Evolutionary conservation across 2,113 vertebrate species (phyloP).

Genomic region (Patagioenas fasciata): DNA sequence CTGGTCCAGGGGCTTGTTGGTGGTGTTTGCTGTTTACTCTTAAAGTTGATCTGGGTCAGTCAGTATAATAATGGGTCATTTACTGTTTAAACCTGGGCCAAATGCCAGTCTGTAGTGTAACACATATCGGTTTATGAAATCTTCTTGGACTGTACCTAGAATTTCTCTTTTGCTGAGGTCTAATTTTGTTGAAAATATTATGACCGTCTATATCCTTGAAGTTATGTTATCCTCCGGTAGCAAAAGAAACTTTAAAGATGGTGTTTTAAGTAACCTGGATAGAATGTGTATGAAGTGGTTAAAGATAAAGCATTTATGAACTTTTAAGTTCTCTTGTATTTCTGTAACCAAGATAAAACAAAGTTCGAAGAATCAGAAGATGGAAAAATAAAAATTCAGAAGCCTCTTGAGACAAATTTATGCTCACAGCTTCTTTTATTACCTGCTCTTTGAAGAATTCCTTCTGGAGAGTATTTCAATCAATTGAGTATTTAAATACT

Average conservation of each 20-base stretch:
- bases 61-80: neutral
- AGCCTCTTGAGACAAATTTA: neutral
- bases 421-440: neutral
- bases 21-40: neutral
- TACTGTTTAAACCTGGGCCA: neutral
- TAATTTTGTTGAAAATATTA: neutral
- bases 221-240: neutral
- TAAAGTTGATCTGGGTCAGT: neutral
- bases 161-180: neutral
- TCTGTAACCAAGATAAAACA: neutral
- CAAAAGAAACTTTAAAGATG: neutral
- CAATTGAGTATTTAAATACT: neutral
- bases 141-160: neutral
- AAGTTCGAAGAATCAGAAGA: neutral
- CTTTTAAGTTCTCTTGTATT: neutral
- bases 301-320: neutral
- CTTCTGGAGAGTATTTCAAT: neutral
- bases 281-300: neutral
- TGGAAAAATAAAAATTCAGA: neutral
- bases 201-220: neutral
- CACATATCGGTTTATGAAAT: neutral
- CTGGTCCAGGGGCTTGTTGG: accelerated
- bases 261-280: neutral
- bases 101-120: neutral
- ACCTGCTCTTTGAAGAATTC: neutral